Base-by-base conservation (phyloP, 2,888 invertebrate genomes). In the Craniophora ligustri region DNA sequence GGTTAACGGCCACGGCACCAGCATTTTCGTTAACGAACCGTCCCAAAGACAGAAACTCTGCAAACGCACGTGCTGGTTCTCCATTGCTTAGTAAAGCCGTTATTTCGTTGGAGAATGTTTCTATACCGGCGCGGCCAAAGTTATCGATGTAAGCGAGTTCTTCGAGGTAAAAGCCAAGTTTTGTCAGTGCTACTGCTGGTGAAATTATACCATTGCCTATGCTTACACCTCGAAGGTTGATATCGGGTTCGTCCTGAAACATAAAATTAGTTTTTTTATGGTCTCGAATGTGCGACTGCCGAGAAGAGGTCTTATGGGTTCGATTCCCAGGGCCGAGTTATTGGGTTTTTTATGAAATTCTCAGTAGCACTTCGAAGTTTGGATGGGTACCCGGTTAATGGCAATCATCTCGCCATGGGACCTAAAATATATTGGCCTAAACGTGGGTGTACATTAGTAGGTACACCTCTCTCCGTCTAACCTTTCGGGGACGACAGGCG, bases 141-240 rank as follows among this genome's bases (percentile, higher is more conserved):
- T 89, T 89, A 80, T 97, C 97, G 13, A 97, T 94, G 76, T 96
- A 94, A 2, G 95, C 96, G 87, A 90, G 81, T 54, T 92, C 89
- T 59, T 92, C 91, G 2, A 93, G 81, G 62, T 92, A 93, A 66
- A 89, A 89, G 2, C 92, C 90, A 4, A 93, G 82, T 66, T 87
- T 86, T 0, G 86, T 85, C 19, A 92, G 73, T 1, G 79, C 84
- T 10, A 86, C 30, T 2, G 88, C 84, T 5, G 98, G 97, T 0
- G 97, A 96, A 42, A 98, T 96, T 95, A 98, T 97, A 0, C 97
- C 95, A 85, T 98, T 98, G 2, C 97, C 98, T 53, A 98, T 87
- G 2, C 95, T 95, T 6, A 98, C 94, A 1, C 98, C 97, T 77
- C 94, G 93, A 48, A 98, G 93, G 72, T 96, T 96, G 62, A 8